Percentiles rank a stretch among this genome's conserved stretches.
These are phyloP conservation scores for Gnathonemus echidnorhynchus DNA, from an alignment of 2,113 vertebrate species.

Conservation along the genomic window DNA sequence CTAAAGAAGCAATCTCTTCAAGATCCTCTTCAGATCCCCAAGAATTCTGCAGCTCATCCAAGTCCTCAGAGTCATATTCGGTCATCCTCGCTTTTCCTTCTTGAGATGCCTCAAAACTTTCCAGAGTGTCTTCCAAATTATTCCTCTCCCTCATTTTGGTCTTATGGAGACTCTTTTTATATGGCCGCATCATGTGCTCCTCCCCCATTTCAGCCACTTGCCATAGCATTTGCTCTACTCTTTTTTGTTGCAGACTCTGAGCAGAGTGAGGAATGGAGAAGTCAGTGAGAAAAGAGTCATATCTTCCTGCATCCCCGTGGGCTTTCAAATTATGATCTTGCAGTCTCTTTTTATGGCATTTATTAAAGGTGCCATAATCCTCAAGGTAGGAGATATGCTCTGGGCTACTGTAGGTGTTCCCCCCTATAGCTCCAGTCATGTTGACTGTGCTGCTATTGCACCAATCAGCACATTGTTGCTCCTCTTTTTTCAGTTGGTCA, in stretches of 20 bases:
- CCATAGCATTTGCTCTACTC: constrained; percentile 50
- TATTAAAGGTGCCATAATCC: constrained; percentile 76
- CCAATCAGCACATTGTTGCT: constrained; percentile 52
- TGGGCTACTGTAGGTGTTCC: constrained; percentile 35
- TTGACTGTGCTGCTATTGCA: constrained; percentile 36
- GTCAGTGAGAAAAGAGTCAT: constrained; percentile 41
- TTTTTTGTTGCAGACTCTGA: constrained; percentile 42
- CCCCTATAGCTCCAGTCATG: constrained; percentile 34
- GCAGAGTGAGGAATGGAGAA: constrained; percentile 22
- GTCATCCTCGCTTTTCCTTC: constrained; percentile 36
- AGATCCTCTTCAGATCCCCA: constrained; percentile 73
- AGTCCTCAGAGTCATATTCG: constrained; percentile 74
- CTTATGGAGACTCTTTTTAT: constrained; percentile 78
- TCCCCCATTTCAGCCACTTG: constrained; percentile 57
- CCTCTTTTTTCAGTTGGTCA: constrained; percentile 64
- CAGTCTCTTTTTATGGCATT: constrained; percentile 67
- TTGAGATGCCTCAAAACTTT: constrained; percentile 55
- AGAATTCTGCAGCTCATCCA: constrained; percentile 69
- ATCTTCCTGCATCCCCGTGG: constrained; percentile 25
- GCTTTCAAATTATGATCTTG: constrained; percentile 39
- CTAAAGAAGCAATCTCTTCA: constrained; percentile 54
- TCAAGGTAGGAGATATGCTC: constrained; percentile 64
- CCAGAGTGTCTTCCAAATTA: constrained; percentile 50
- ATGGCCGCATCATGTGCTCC: constrained; percentile 55
- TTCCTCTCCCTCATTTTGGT: constrained; percentile 64